These are phyloP conservation scores for Tribolium freemani DNA, from an alignment of 2,888 invertebrate species.

Conservation along the genomic window DNA sequence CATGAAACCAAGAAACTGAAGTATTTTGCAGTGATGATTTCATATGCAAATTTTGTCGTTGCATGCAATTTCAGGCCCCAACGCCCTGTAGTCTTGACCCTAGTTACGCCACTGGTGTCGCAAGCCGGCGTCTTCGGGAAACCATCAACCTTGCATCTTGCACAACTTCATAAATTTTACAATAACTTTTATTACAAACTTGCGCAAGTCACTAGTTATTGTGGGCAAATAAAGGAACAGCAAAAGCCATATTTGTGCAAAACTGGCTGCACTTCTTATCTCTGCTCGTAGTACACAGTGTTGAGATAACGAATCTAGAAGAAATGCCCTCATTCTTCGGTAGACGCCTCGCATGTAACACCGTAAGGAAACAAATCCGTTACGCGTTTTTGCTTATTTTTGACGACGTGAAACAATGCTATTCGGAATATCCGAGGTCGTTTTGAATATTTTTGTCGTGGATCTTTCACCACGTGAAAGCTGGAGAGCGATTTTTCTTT, in stretches of 20 bases:
- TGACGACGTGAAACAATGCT: constrained; percentile 40
- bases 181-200: constrained; percentile 5
- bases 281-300: not conserved
- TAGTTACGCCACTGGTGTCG: constrained; percentile 9
- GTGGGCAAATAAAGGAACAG: constrained; percentile 1
- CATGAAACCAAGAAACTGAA: too few species aligned
- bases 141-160: constrained; percentile 1
- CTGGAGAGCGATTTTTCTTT: constrained; percentile 24
- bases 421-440: constrained; percentile 7
- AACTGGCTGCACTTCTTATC: constrained; percentile 8
- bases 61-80: too few species aligned
- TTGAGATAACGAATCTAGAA: constrained; percentile 7
- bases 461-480: constrained; percentile 42
- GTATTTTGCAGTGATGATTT: too few species aligned
- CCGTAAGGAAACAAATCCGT: constrained; percentile 36
- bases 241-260: constrained; percentile 19
- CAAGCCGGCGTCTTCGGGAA: not conserved
- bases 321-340: constrained; percentile 35
- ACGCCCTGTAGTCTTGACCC: not conserved
- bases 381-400: constrained; percentile 37
- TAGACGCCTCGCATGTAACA: constrained; percentile 15
- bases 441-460: constrained; percentile 8
- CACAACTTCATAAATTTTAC: constrained; percentile 7
- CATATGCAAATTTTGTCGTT: too few species aligned
- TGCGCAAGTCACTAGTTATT: constrained; percentile 5